Conservation (phyloP, 2,113 vertebrate genomes). For the Salvator merianae region DNA sequence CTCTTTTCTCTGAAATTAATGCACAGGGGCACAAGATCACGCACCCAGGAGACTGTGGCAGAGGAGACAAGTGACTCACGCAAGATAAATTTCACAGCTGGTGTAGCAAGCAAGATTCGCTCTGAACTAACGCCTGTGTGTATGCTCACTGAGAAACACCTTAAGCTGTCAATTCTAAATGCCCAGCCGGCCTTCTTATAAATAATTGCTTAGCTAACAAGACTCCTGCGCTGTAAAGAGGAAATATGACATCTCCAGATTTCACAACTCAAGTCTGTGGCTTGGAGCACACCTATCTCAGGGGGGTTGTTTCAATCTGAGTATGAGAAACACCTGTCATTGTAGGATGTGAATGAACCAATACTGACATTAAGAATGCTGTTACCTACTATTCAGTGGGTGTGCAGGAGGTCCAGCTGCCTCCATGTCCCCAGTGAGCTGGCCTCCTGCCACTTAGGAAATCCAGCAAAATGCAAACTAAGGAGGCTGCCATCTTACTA, state of each 20-base stretch:
- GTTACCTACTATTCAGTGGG: neutral
- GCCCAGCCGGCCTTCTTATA: neutral
- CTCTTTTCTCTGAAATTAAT: neutral
- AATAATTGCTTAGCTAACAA: neutral
- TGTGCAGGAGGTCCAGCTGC: too few species aligned
- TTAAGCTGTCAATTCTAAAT: neutral
- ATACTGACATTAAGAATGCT: too few species aligned
- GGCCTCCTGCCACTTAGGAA: too few species aligned
- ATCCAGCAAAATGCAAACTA: too few species aligned
- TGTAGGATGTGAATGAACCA: neutral
- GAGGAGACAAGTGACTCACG: neutral
- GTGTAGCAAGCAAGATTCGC: neutral
- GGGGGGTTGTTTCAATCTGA: too few species aligned
- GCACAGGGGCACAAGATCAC: neutral
- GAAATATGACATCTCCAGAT: neutral
- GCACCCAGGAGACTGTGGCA: neutral
- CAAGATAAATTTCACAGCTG: neutral
- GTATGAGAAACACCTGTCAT: too few species aligned
- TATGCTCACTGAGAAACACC: neutral
- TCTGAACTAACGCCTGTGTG: neutral
- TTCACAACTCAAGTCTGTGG: too few species aligned
- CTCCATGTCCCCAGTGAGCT: too few species aligned
- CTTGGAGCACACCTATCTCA: too few species aligned
- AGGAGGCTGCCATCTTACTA: too few species aligned
- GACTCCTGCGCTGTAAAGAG: neutral